A percentile compares a stretch with the other conserved stretches of the same genome.
Evolutionary conservation across 1,140 invertebrate genomes (phyloP).

Genomic region (Temnothorax curvispinosus): DNA sequence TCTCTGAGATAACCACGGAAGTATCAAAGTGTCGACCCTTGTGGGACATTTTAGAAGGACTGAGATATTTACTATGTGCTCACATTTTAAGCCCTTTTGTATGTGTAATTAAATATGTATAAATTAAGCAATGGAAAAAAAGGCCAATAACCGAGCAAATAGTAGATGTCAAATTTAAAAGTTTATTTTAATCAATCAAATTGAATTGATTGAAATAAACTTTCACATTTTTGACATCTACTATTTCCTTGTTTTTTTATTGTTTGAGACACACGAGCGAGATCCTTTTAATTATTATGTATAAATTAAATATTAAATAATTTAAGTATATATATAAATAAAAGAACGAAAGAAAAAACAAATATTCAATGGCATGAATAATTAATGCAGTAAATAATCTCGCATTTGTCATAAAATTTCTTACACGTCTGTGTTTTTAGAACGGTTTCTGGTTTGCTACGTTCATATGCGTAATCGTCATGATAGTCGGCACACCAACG

Average conservation of each 20-base stretch:
- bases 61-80: slow-evolving; percentile 89
- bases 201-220: too few species aligned
- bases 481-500: slow-evolving; percentile 83
- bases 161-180: too few species aligned
- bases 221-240: too few species aligned
- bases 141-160: too few species aligned
- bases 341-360: not conserved
- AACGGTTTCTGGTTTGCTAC: slow-evolving; percentile 88
- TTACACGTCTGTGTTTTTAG: slow-evolving; percentile 79
- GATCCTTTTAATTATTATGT: not conserved
- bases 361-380: not conserved
- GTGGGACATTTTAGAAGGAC: slow-evolving; percentile 89
- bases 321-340: not conserved
- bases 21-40: slow-evolving; percentile 90
- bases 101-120: slow-evolving; percentile 58
- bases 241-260: too few species aligned
- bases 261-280: too few species aligned
- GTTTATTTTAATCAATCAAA: too few species aligned
- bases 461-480: slow-evolving; percentile 79
- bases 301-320: not conserved
- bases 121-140: not conserved
- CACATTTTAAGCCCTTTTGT: slow-evolving; percentile 90
- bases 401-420: not conserved
- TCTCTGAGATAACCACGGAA: slow-evolving; percentile 87
- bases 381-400: not conserved